These are phyloP conservation scores for Campaea margaritaria DNA, from an alignment of 2,888 invertebrate genomes.

Conservation along the genomic window DNA sequence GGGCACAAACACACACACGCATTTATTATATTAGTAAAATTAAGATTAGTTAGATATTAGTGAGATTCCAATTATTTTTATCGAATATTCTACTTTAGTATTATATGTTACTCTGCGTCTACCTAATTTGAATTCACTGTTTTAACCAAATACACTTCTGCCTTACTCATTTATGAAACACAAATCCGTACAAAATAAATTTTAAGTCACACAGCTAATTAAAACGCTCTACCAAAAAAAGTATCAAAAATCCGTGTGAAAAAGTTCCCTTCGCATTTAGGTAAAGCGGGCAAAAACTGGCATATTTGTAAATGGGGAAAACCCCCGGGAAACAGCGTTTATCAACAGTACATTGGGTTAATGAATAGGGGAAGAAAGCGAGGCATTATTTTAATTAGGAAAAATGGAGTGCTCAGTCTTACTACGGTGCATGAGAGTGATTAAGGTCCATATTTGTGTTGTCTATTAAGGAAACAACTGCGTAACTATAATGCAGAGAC, in stretches of 20 bases:
- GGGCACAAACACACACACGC: too few relatives aligned
- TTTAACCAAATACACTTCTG: too few relatives aligned
- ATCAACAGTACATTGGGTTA: constrained; percentile 81
- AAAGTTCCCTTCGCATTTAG: constrained; percentile 67
- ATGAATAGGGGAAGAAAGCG: constrained; percentile 77
- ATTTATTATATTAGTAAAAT: too few relatives aligned
- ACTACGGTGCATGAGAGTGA: neutral
- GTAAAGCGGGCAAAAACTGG: constrained; percentile 67
- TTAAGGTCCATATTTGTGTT: neutral
- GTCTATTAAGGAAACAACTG: too few relatives aligned
- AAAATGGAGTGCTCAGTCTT: constrained; percentile 56
- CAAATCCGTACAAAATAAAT: constrained; percentile 44
- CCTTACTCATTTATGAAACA: too few relatives aligned
- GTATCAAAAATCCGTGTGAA: constrained; percentile 62
- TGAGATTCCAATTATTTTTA: too few relatives aligned
- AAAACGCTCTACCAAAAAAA: constrained; percentile 56
- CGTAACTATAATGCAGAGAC: too few relatives aligned
- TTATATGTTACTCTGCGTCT: too few relatives aligned
- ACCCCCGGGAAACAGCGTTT: constrained; percentile 71
- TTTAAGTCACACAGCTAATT: constrained; percentile 63
- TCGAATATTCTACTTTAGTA: too few relatives aligned
- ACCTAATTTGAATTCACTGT: too few relatives aligned
- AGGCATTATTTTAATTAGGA: constrained; percentile 84
- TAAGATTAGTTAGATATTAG: too few relatives aligned
- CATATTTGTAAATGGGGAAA: constrained; percentile 71